Base-by-base conservation (phyloP, 2,797 vertebrate genomes). In the Mallotus villosus region DNA sequence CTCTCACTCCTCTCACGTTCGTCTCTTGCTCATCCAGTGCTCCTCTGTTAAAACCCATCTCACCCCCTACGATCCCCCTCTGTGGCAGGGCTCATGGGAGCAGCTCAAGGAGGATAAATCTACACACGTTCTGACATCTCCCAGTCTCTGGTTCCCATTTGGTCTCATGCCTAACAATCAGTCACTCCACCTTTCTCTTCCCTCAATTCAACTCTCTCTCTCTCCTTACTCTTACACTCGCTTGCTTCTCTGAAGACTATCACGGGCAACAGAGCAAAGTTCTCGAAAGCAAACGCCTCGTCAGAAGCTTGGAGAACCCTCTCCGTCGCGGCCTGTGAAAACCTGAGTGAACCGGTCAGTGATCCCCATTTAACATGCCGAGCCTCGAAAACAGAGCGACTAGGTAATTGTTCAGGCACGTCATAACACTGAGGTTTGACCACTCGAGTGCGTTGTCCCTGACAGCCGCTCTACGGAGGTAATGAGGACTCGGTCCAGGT, bases 61-160 rank as follows among this genome's bases (percentile, higher is more conserved):
- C 76, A 1, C 14, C 55, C 74, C 62, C 71, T 17, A 0, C 37
- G 32, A 6, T 11, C 22, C 73, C 63, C 72, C 72, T 88, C 82
- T 90, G 88, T 85, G 86, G 87, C 82, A 83, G 83, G 79, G 83
- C 85, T 86, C 85, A 73, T 46, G 80, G 81, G 87, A 85, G 77
- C 86, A 85, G 83, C 82, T 86, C 81, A 87, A 72, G 82, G 88
- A 73, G 69, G 84, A 89, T 91, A 92, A 92, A 91, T 90, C 87
- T 76, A 74, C 72, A 69, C 75, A 63, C 70, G 74, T 67, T 71
- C 79, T 84, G 89, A 88, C 88, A 82, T 85, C 81, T 90, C 86
- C 59, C 82, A 78, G 79, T 85, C 83, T 91, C 91, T 91, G 87
- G 87, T 89, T 90, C 85, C 77, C 82, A 91, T 91, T 90, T 89